phyloP scores from a whole-genome alignment of 2,888 invertebrate species.

The Drosophila ezoana region DNA sequence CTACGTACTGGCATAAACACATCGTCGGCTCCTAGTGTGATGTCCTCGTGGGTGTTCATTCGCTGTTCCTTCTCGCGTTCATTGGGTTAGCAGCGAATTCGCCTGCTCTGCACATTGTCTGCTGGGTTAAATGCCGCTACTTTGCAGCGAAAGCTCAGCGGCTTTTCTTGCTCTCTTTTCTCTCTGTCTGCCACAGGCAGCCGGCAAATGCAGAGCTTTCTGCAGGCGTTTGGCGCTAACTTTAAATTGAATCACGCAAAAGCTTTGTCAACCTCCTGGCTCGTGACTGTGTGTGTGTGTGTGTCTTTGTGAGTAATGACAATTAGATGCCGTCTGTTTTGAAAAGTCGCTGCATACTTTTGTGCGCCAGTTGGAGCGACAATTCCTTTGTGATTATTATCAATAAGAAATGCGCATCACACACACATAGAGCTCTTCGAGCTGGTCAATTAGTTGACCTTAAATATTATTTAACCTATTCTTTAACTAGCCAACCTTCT shows the following conservation, averaged over 20 bases:
- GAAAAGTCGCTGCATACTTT: constrained; percentile 8
- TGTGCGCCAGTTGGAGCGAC: background rate
- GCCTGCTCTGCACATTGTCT: constrained; percentile 45
- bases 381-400: constrained; percentile 6
- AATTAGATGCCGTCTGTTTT: constrained; percentile 11
- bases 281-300: background rate
- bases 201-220: constrained; percentile 32
- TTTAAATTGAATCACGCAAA: background rate
- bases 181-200: background rate
- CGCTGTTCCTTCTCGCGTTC: constrained; percentile 24
- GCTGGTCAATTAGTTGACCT: background rate
- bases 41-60: constrained; percentile 33
- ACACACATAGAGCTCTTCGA: background rate
- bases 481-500: background rate
- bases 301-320: constrained; percentile 1
- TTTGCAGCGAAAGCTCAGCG: constrained; percentile 54
- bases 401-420: background rate
- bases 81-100: constrained; percentile 46
- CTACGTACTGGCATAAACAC: constrained; percentile 24
- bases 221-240: constrained; percentile 2
- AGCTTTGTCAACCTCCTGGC: constrained; percentile 4
- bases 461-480: constrained; percentile 3
- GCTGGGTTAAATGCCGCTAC: constrained; percentile 44
- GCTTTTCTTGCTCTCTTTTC: background rate
- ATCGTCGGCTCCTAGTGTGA: constrained; percentile 24